These are phyloP conservation scores for Dromius quadrimaculatus DNA, from an alignment of 2,888 invertebrate species.

Conservation along the genomic window DNA sequence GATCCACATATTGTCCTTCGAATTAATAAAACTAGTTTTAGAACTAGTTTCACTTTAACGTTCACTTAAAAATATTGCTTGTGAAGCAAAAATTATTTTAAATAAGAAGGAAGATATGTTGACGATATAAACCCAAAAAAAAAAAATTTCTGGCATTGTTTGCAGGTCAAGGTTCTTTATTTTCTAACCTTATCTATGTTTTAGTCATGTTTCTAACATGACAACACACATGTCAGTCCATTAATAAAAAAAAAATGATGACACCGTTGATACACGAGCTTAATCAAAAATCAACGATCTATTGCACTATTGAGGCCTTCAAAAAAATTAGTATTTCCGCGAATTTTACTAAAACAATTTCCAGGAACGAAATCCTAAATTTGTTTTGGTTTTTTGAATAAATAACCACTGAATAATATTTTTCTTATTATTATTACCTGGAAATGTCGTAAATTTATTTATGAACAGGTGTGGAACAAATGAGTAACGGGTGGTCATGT, in stretches of 20 bases:
- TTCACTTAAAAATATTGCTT: background rate
- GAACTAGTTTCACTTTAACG: conserved; percentile 28
- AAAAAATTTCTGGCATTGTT: background rate
- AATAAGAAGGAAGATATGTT: background rate
- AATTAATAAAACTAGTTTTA: conserved; percentile 28
- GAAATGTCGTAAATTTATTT: no score
- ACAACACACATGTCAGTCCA: conserved; percentile 24
- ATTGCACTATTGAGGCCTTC: conserved; percentile 21
- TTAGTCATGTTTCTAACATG: conserved; percentile 39
- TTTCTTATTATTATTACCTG: no score
- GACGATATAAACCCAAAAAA: background rate
- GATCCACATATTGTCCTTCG: conserved; percentile 38
- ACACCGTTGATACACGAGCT: conserved; percentile 18
- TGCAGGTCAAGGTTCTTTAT: conserved; percentile 35
- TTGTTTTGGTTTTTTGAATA: no score
- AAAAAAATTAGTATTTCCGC: conserved; percentile 30
- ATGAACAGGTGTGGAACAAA: no score
- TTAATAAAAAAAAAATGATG: conserved; percentile 21
- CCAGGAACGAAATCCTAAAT: no score
- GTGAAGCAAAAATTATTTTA: no score
- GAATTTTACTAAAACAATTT: conserved; percentile 31
- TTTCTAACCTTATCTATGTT: conserved; percentile 38
- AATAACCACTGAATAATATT: no score
- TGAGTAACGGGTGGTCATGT: no score
- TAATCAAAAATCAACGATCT: conserved; percentile 6